Evolutionary conservation across 2,113 vertebrate genomes (phyloP).

Genomic region (Thamnophis sirtalis): DNA sequence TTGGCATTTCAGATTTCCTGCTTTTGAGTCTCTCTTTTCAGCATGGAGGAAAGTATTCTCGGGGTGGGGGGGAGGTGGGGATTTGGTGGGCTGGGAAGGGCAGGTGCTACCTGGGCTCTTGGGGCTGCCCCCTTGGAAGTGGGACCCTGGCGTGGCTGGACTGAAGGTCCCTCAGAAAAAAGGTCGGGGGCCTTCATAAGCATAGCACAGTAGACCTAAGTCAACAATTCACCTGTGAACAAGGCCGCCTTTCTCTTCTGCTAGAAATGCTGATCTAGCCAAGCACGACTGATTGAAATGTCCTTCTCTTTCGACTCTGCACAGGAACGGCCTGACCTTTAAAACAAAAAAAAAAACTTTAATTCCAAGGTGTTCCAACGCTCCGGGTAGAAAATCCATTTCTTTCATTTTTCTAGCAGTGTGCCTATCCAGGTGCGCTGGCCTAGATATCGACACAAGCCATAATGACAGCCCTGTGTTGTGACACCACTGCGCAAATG

Average conservation of each 20-base stretch:
- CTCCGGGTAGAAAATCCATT: not conserved
- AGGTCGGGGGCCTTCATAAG: not conserved
- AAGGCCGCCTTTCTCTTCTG: too few relatives aligned
- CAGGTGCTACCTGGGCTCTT: not conserved
- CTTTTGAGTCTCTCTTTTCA: not conserved
- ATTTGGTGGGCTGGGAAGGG: not conserved
- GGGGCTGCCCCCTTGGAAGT: not conserved
- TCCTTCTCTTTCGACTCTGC: not conserved
- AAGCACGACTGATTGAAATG: not conserved
- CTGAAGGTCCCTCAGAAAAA: not conserved
- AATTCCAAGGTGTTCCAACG: not conserved
- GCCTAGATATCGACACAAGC: not conserved
- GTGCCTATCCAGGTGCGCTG: not conserved
- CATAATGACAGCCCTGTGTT: not conserved
- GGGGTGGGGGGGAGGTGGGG: too few relatives aligned
- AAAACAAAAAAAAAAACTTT: not conserved
- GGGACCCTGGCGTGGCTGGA: not conserved
- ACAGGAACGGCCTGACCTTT: not conserved
- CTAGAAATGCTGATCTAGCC: not conserved
- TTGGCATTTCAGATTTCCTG: not conserved
- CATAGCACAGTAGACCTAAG: not conserved
- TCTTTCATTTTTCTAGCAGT: not conserved
- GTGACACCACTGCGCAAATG: not conserved
- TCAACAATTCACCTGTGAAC: not conserved
- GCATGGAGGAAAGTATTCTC: not conserved